Conservation (phyloP, 2,797 vertebrate species). For the Pagetopsis macropterus region DNA sequence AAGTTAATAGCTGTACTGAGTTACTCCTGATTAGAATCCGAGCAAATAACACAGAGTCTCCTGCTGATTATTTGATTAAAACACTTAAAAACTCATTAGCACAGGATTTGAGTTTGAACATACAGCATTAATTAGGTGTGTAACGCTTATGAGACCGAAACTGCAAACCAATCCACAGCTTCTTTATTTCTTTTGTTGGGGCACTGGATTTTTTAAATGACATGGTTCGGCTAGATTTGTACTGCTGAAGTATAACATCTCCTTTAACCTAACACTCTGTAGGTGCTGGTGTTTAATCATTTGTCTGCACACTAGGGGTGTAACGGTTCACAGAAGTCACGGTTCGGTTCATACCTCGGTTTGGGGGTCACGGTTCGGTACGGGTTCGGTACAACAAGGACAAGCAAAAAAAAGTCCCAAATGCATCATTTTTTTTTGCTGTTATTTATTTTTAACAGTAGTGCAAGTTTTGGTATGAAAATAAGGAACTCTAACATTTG, state of each 20-base stretch:
- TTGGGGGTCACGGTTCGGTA: too few species aligned
- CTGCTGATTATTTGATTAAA: conserved; percentile 11
- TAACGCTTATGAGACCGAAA: too few species aligned
- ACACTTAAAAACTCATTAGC: conserved; percentile 1
- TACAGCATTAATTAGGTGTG: not conserved
- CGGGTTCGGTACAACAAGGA: too few species aligned
- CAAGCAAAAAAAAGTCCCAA: too few species aligned
- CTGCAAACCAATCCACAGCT: too few species aligned
- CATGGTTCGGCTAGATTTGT: not conserved
- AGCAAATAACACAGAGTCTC: conserved; percentile 5
- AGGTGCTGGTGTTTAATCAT: not conserved
- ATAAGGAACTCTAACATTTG: too few species aligned
- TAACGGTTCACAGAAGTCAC: too few species aligned
- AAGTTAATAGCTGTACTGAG: not conserved
- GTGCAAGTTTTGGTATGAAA: too few species aligned
- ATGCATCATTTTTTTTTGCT: too few species aligned
- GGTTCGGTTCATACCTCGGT: too few species aligned
- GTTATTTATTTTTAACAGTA: too few species aligned
- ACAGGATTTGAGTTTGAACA: not conserved
- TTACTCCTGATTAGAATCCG: conserved; percentile 1
- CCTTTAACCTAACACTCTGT: not conserved
- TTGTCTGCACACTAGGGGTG: not conserved
- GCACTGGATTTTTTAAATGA: not conserved
- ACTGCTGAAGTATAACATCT: not conserved
- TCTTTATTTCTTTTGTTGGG: not conserved